Percentiles rank a stretch among this genome's conserved stretches.
Evolutionary conservation across 2,113 vertebrate genomes (phyloP).

Genomic region (Henicopernis longicauda): DNA sequence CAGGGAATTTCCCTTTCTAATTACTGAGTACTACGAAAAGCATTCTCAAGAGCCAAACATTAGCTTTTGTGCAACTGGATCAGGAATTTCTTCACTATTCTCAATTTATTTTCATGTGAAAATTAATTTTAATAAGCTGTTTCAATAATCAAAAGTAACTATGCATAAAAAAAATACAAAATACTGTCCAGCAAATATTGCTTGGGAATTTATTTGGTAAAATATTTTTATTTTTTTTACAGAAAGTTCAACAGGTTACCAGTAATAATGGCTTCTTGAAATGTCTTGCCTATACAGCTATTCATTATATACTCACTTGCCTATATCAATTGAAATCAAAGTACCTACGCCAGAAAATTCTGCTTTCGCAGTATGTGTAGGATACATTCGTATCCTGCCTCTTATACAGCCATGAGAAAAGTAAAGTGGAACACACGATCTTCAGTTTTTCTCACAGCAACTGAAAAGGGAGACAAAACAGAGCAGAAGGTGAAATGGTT

Average conservation of each 20-base stretch:
- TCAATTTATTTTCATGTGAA: background rate
- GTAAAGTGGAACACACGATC: background rate
- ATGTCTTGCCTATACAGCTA: background rate
- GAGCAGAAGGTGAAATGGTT: background rate
- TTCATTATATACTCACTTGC: background rate
- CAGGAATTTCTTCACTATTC: background rate
- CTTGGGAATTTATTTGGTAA: background rate
- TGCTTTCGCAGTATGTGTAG: background rate
- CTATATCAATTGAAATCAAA: background rate
- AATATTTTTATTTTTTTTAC: background rate
- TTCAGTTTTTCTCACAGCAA: background rate
- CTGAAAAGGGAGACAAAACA: background rate
- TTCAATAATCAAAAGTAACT: background rate
- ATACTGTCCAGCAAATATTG: background rate
- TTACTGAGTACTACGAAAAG: constrained; percentile 4
- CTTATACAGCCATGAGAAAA: background rate
- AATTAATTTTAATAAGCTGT: background rate
- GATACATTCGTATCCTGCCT: background rate
- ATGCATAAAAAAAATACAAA: background rate
- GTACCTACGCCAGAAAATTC: background rate
- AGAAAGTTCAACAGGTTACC: background rate
- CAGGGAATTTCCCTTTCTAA: constrained; percentile 51
- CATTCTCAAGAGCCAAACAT: background rate
- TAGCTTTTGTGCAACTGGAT: background rate
- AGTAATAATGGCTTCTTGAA: background rate